phyloP scores from a whole-genome alignment of 2,888 invertebrate genomes.

The Netelia virgata region DNA sequence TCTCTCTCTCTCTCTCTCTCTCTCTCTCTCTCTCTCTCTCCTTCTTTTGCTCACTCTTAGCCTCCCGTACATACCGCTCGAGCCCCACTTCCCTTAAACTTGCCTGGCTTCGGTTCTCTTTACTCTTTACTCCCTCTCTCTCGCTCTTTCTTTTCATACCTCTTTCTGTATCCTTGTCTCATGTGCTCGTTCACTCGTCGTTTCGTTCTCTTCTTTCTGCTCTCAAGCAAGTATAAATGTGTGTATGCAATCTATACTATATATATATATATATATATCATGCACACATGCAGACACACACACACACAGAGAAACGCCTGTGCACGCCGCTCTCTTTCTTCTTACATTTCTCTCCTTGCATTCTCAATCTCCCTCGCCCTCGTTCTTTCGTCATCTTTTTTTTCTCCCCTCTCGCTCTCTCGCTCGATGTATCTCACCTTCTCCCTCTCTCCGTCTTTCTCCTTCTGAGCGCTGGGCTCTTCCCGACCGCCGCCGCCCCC shows the following conservation, averaged over 20 bases:
- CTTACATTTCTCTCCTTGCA: conserved; percentile 68
- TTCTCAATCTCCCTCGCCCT: conserved; percentile 68
- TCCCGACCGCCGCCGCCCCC: conserved; percentile 68
- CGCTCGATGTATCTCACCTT: conserved; percentile 23
- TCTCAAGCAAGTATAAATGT: conserved; percentile 39
- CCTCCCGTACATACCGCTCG: conserved; percentile 33
- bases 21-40: conserved; percentile 53
- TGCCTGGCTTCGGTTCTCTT: conserved; percentile 76
- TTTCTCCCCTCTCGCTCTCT: conserved; percentile 45
- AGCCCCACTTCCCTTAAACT: conserved; percentile 80
- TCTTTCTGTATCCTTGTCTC: conserved; percentile 45
- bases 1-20: conserved; percentile 46
- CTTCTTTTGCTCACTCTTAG: conserved; percentile 26
- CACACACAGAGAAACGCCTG: conserved; percentile 29
- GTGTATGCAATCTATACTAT: neutral
- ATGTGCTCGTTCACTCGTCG: conserved; percentile 54
- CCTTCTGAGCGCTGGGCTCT: conserved; percentile 56
- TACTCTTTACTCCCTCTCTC: conserved; percentile 34
- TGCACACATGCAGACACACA: conserved; percentile 19
- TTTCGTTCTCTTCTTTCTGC: conserved; percentile 41
- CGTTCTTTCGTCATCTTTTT: conserved; percentile 67
- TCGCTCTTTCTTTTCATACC: conserved; percentile 13
- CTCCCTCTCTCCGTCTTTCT: conserved; percentile 31
- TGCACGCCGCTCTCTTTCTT: conserved; percentile 59
- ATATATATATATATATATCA: conserved; percentile 7